phyloP scores from a whole-genome alignment of 1,140 invertebrate genomes.

The Acyrthosiphon pisum region DNA sequence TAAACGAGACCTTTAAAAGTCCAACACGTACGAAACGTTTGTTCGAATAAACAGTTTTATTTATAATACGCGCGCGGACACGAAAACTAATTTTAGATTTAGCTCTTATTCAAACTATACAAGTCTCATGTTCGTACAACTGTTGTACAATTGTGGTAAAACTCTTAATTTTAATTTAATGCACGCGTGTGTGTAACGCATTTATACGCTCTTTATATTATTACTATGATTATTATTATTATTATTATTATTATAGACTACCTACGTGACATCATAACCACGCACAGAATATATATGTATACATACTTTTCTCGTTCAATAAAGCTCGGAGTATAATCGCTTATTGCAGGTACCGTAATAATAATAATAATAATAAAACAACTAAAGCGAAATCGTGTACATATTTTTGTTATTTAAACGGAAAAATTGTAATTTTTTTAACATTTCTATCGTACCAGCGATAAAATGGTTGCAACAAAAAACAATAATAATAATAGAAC shows the following conservation, averaged over 20 bases:
- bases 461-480: background rate
- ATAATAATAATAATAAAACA: conserved; percentile 2
- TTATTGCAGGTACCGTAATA: background rate
- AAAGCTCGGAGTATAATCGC: background rate
- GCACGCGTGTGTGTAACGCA: background rate
- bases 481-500: background rate
- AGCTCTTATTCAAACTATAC: background rate
- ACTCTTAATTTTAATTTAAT: background rate
- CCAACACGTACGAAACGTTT: background rate
- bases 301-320: background rate
- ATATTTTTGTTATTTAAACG: background rate
- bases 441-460: background rate
- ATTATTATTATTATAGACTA: background rate
- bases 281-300: background rate
- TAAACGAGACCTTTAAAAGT: background rate
- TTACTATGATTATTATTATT: background rate
- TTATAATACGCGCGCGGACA: background rate
- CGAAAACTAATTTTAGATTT: background rate
- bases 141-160: background rate
- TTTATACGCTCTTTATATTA: background rate
- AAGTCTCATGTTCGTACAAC: background rate
- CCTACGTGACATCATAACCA: background rate
- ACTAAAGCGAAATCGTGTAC: background rate
- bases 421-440: background rate
- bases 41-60: background rate